Conservation (phyloP, 2,888 invertebrate genomes). For the Andrena flavipes region DNA sequence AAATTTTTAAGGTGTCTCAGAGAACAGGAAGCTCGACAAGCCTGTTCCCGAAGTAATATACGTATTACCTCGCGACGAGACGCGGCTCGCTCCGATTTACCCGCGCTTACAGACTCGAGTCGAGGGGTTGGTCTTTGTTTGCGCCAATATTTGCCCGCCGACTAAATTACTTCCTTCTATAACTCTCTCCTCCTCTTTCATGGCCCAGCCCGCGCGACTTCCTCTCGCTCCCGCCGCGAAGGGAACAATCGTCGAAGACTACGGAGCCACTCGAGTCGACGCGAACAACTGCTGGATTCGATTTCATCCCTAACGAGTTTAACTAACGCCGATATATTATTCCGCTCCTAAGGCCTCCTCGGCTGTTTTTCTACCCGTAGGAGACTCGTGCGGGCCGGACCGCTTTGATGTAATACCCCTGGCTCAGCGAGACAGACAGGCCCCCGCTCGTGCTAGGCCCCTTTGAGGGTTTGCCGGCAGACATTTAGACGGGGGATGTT, state of each 20-base stretch:
- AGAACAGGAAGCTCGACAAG: neutral
- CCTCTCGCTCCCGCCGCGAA: slow-evolving; percentile 11
- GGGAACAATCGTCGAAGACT: slow-evolving; percentile 52
- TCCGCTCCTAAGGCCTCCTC: neutral
- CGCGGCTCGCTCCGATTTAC: slow-evolving; percentile 41
- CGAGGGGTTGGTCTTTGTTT: slow-evolving; percentile 59
- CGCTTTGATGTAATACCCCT: slow-evolving; percentile 57
- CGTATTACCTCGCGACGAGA: slow-evolving; percentile 23
- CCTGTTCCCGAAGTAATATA: slow-evolving; percentile 28
- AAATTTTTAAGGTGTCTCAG: neutral
- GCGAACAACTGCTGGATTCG: slow-evolving; percentile 15
- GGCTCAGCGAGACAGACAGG: slow-evolving; percentile 41
- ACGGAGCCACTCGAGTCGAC: slow-evolving; percentile 3
- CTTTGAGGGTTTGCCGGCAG: slow-evolving; percentile 56
- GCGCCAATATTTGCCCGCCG: slow-evolving; percentile 59
- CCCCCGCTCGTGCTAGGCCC: slow-evolving; percentile 37
- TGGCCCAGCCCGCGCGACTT: slow-evolving; percentile 11
- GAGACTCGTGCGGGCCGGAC: slow-evolving; percentile 55
- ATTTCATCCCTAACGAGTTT: slow-evolving; percentile 10
- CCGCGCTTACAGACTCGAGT: slow-evolving; percentile 26
- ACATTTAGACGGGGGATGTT: slow-evolving; percentile 60
- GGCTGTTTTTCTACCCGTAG: slow-evolving; percentile 6
- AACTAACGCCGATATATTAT: slow-evolving; percentile 4
- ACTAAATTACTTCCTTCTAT: slow-evolving; percentile 67
- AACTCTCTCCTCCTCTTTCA: slow-evolving; percentile 48